Base-by-base conservation (phyloP, 2,888 invertebrate species). In the Agrilus cyanescens region DNA sequence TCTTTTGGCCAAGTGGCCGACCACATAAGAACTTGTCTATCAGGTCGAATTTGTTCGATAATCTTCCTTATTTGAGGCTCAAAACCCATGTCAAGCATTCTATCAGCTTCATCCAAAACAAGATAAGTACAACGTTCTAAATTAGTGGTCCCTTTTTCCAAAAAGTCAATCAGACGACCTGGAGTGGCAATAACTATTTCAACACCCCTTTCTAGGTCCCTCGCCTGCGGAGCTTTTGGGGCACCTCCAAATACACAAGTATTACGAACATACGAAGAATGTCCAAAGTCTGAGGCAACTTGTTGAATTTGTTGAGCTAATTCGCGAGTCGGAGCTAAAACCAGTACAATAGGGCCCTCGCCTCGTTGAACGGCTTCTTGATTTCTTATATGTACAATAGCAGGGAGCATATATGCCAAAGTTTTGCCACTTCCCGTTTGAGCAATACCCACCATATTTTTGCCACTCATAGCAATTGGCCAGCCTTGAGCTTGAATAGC, bases 1-100 rank as follows among this genome's bases (percentile, higher is more conserved):
- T 98, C 96, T 63, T 95, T 95, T 2, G 97, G 97, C 98, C 97
- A 98, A 1, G 98, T 98, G 6, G 98, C 98, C 48, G 94, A 94
- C 93, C 96, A 98, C 97, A 98, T 98, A 33, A 97, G 73, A 6
- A 95, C 89, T 67, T 87, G 88, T 36, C 88, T 75, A 61, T 88
- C 87, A 4, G 88, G 88, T 48, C 93, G 77, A 57, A 95, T 89
- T 63, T 94, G 93, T 64, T 90, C 87, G 55, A 95, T 86, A 49
- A 95, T 91, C 64, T 93, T 93, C 35, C 94, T 78, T 55, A 95
- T 94, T 63, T 95, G 95, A 4, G 95, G 95, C 62, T 96, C 94
- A 63, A 95, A 96, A 35, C 95, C 95, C 95, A 96, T 96, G 62
- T 96, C 95, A 51, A 96, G 69, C 95, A 95, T 95, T 50, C 95